phyloP scores from a whole-genome alignment of 2,113 vertebrate genomes.

The Pterophyllum scalare region DNA sequence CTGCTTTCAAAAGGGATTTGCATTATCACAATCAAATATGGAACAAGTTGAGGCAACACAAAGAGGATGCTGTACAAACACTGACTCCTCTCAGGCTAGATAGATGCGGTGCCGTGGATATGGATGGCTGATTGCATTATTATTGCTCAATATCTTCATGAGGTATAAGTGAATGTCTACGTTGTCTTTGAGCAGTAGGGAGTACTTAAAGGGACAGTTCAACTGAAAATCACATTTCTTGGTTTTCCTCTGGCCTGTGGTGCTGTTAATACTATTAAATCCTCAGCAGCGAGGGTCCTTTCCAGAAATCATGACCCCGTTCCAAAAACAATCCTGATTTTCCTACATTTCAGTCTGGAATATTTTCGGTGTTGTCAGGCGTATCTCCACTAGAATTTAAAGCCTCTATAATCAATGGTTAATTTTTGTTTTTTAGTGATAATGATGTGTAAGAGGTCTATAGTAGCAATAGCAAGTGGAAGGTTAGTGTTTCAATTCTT shows the following conservation, averaged over 20 bases:
- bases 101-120: conserved; percentile 5
- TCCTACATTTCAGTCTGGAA: background rate
- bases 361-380: background rate
- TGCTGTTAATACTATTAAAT: background rate
- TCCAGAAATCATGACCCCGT: background rate
- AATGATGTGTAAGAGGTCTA: too few species aligned
- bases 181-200: conserved; percentile 32
- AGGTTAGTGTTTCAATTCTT: too few species aligned
- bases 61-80: conserved; percentile 42
- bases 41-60: conserved; percentile 50
- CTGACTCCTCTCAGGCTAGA: conserved; percentile 32
- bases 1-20: conserved; percentile 55
- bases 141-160: conserved; percentile 68
- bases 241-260: background rate
- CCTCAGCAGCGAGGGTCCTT: background rate
- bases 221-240: background rate
- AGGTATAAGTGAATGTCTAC: conserved; percentile 63
- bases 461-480: too few species aligned
- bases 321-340: background rate
- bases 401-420: rapidly evolving
- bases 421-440: too few species aligned
- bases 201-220: conserved; percentile 6
- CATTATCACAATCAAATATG: conserved; percentile 58
- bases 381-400: background rate
- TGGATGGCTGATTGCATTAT: conserved; percentile 58